A percentile compares a stretch with the other conserved stretches of the same genome.
These are phyloP conservation scores for Drosophila testacea DNA, from an alignment of 2,888 invertebrate genomes.

Conservation along the genomic window DNA sequence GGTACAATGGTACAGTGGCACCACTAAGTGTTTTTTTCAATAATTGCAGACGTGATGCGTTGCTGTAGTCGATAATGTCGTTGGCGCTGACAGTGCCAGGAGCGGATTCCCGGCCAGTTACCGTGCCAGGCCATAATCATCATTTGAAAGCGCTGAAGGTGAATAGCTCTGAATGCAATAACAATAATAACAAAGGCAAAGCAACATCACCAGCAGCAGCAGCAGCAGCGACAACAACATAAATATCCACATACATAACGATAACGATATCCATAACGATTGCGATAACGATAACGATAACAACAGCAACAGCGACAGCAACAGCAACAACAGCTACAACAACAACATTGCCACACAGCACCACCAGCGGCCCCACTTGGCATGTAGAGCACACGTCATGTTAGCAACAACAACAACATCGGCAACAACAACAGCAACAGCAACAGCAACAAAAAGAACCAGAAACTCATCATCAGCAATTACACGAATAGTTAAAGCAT, in stretches of 20 bases:
- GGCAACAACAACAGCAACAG: conserved; percentile 28
- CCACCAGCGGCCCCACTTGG: conserved; percentile 43
- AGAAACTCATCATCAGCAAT: conserved; percentile 16
- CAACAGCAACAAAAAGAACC: conserved; percentile 12
- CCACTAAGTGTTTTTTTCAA: conserved; percentile 49
- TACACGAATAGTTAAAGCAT: conserved; percentile 5
- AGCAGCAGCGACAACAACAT: conserved; percentile 49
- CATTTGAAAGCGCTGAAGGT: conserved; percentile 55
- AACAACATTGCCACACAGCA: conserved; percentile 61
- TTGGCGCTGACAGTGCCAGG: conserved; percentile 69
- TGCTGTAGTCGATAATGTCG: conserved; percentile 65
- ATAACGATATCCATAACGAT: conserved; percentile 14
- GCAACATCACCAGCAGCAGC: conserved; percentile 25
- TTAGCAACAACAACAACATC: conserved; percentile 43
- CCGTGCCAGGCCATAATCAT: conserved; percentile 52
- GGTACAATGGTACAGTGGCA: conserved; percentile 5
- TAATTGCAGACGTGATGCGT: conserved; percentile 68
- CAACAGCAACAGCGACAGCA: conserved; percentile 18
- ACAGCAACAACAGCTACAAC: conserved; percentile 67
- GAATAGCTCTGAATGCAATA: conserved; percentile 62
- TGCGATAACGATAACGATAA: conserved; percentile 11
- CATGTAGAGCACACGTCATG: conserved; percentile 54
- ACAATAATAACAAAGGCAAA: conserved; percentile 43
- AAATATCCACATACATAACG: conserved; percentile 11
- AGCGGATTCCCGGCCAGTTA: conserved; percentile 46